Evolutionary conservation across 1,140 invertebrate species (phyloP).

Genomic region (Metopolophium dirhodum): DNA sequence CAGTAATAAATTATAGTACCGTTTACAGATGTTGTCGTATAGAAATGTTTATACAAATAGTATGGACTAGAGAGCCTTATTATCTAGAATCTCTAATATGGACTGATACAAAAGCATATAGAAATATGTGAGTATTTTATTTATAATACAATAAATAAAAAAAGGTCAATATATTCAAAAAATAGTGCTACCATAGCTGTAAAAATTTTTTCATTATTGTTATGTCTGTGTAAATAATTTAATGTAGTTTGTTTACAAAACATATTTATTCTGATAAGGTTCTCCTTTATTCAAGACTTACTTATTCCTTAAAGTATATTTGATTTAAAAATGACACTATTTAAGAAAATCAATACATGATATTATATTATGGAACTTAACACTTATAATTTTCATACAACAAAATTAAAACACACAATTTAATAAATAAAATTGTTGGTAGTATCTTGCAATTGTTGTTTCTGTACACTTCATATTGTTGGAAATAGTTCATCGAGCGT

Average conservation of each 20-base stretch:
- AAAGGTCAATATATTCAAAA: too few relatives aligned
- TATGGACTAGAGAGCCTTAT: too few relatives aligned
- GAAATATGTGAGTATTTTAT: too few relatives aligned
- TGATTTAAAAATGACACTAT: not conserved
- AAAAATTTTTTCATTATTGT: too few relatives aligned
- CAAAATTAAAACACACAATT: constrained; percentile 20
- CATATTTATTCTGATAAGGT: not conserved
- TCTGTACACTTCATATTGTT: not conserved
- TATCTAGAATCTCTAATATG: too few relatives aligned
- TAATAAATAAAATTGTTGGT: not conserved
- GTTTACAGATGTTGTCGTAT: too few relatives aligned
- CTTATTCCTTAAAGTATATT: not conserved
- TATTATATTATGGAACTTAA: not conserved
- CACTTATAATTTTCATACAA: not conserved
- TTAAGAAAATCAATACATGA: not conserved
- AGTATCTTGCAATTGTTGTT: not conserved
- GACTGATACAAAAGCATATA: too few relatives aligned
- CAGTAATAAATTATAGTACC: not conserved
- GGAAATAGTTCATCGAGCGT: not conserved
- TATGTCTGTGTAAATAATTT: not conserved
- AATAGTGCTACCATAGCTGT: too few relatives aligned
- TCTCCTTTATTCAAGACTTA: not conserved
- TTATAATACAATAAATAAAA: too few relatives aligned
- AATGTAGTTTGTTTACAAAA: not conserved
- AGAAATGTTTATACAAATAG: too few relatives aligned